phyloP scores from a whole-genome alignment of 2,888 invertebrate genomes.

The Panzeria rudis region DNA sequence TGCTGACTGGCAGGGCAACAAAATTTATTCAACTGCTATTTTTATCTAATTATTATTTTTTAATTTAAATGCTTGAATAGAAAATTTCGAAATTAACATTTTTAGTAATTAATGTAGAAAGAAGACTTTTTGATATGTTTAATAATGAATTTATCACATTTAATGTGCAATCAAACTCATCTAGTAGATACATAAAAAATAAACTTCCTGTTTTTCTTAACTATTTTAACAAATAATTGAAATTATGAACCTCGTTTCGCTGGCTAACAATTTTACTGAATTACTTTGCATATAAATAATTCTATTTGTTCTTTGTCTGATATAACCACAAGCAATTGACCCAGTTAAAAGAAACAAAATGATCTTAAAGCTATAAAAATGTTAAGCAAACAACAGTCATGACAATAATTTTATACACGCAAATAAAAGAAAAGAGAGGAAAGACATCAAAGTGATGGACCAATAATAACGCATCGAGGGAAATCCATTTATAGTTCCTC shows the following conservation, averaged over 20 bases:
- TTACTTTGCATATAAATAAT: slow-evolving; percentile 2
- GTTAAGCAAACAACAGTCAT: slow-evolving; percentile 41
- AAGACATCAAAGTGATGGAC: background rate
- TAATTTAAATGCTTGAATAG: background rate
- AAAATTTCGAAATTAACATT: background rate
- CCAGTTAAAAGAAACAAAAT: slow-evolving; percentile 61
- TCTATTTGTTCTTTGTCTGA: slow-evolving; percentile 48
- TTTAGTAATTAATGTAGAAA: background rate
- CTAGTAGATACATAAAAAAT: background rate
- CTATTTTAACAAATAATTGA: background rate
- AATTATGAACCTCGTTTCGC: background rate
- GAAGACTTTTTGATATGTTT: background rate
- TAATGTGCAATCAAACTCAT: background rate
- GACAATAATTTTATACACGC: slow-evolving; percentile 33
- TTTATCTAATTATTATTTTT: slow-evolving; percentile 3
- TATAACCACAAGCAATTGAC: slow-evolving; percentile 63
- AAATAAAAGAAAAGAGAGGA: slow-evolving; percentile 12
- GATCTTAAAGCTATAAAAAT: slow-evolving; percentile 24
- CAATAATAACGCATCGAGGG: background rate
- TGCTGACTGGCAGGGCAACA: background rate
- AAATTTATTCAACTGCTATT: slow-evolving; percentile 28
- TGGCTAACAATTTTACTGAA: background rate
- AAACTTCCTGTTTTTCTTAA: background rate
- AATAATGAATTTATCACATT: background rate
- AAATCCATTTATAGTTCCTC: background rate